Evolutionary conservation across 2,888 invertebrate genomes (phyloP).

Genomic region (Dynastes tityus): DNA sequence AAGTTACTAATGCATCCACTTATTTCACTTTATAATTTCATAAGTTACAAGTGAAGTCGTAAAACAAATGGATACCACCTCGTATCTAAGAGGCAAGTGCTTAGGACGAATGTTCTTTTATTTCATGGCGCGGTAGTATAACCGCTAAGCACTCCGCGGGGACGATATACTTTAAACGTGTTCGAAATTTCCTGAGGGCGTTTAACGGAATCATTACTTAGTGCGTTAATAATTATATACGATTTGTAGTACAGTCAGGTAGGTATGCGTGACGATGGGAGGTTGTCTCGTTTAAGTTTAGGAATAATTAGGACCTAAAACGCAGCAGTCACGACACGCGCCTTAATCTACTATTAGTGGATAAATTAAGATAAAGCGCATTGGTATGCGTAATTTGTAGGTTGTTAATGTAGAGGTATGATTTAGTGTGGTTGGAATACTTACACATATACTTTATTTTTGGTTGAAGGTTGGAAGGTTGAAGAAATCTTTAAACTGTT

Average conservation of each 20-base stretch:
- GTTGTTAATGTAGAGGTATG: not conserved
- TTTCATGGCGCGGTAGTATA: constrained; percentile 40
- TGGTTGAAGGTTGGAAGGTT: too few relatives aligned
- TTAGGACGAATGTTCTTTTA: constrained; percentile 27
- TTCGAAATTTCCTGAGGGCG: constrained; percentile 46
- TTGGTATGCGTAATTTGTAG: not conserved
- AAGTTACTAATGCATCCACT: not conserved
- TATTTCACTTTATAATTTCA: constrained; percentile 1
- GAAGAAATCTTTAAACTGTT: too few relatives aligned
- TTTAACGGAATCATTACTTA: constrained; percentile 48
- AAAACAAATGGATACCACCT: constrained; percentile 24
- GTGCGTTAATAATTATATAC: constrained; percentile 47
- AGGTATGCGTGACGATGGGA: constrained; percentile 48
- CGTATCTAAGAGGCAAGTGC: constrained; percentile 1
- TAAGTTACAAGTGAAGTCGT: not conserved
- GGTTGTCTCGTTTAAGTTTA: constrained; percentile 27
- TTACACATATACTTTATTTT: too few relatives aligned
- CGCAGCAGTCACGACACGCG: constrained; percentile 41
- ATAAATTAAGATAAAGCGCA: constrained; percentile 21
- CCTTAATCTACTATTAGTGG: constrained; percentile 17
- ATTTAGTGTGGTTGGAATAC: not conserved
- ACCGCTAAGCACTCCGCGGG: constrained; percentile 2
- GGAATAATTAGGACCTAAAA: constrained; percentile 48
- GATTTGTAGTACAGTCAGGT: constrained; percentile 51
- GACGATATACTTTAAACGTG: constrained; percentile 40